Evolutionary conservation across 1,140 invertebrate genomes (phyloP), one percentile per base, ranked within the genome.

Genomic region (Drosophila nigrodunni): DNA sequence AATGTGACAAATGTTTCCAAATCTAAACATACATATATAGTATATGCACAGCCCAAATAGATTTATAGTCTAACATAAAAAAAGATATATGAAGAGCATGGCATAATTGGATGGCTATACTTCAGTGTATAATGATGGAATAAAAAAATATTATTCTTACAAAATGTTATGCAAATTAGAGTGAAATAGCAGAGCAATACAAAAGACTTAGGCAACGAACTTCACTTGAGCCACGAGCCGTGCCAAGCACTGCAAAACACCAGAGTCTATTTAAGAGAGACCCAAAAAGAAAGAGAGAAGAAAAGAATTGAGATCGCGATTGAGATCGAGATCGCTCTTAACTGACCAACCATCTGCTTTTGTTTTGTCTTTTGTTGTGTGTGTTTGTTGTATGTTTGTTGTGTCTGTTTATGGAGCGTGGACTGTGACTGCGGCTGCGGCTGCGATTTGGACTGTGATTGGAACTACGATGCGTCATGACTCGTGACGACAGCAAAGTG

Each of bases 131-230:
- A 59, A 8, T 55, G 47, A 7, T 50, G 34, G 30, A 13, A 30
- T 30, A 30, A 11, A 65, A 85, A 78, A 85, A 72, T 82, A 81
- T 85, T 71, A 50, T 86, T 78, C 60, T 70, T 65, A 64, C 49
- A 58, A 62, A 81, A 75, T 64, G 34, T 62, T 81, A 86, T 82
- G 70, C 77, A 83, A 89, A 85, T 88, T 52, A 49, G 43, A 65
- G 60, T 52, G 69, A 65, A 75, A 68, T 6, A 35, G n/a, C 55
- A 47, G 39, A 77, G 55, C 18, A 54, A 77, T 62, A 72, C 73
- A 59, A 78, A 73, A 88, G 80, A 83, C 85, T 83, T 55, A 70
- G 60, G 73, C 68, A 73, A 74, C 77, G 68, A 83, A 77, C 77
- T 65, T 65, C 50, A 46, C 41, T 55, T 78, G 55, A 78, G 74